Evolutionary conservation across 2,888 invertebrate species (phyloP).

Genomic region (Caenorhabditis sp.): DNA sequence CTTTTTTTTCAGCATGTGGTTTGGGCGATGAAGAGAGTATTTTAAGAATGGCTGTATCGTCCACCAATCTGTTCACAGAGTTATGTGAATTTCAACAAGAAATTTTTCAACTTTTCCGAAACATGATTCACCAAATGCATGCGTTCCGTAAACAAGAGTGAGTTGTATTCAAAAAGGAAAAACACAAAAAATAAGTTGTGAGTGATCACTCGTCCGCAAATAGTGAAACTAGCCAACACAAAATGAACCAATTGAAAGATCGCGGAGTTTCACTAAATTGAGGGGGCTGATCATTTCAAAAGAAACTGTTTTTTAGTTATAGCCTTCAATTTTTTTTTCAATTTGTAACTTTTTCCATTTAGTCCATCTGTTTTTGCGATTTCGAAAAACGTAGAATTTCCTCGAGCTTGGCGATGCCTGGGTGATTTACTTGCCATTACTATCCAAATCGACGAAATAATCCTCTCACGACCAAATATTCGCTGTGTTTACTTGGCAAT

Average conservation of each 20-base stretch:
- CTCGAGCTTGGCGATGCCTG: conserved; percentile 45
- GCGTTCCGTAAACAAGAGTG: background rate
- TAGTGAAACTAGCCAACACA: too few relatives aligned
- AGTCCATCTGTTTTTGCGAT: background rate
- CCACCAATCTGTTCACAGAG: background rate
- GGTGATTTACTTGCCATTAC: conserved; percentile 60
- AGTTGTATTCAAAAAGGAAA: background rate
- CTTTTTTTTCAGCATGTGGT: background rate
- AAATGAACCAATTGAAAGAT: too few relatives aligned
- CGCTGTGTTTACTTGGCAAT: background rate
- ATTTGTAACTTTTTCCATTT: background rate
- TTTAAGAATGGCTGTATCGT: background rate
- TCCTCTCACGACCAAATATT: conserved; percentile 18
- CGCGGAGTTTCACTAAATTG: too few relatives aligned
- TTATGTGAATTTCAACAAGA: background rate
- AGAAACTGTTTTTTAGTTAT: too few relatives aligned
- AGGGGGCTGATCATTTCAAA: too few relatives aligned
- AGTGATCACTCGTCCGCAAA: too few relatives aligned
- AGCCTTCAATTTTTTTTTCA: background rate
- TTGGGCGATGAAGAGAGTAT: background rate
- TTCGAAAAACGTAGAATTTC: background rate
- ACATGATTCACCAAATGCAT: background rate
- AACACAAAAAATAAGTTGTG: too few relatives aligned
- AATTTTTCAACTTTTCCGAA: background rate
- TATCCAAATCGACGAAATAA: conserved; percentile 52